Evolutionary conservation across 2,888 invertebrate species (phyloP).

Genomic region (Rotaria magnacalcarata): DNA sequence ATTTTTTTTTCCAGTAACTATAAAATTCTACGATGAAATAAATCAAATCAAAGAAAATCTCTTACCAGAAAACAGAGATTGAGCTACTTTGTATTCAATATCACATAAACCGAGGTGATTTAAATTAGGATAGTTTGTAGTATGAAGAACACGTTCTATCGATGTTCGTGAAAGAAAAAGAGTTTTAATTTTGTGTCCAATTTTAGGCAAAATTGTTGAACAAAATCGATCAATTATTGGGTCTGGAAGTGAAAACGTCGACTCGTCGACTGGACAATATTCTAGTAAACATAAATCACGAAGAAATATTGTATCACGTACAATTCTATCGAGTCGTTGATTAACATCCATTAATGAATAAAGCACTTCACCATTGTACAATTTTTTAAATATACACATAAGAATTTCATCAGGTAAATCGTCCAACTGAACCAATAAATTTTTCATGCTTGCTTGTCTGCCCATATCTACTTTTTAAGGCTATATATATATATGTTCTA

Average conservation of each 20-base stretch:
- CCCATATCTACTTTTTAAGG: background rate
- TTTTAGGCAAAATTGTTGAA: background rate
- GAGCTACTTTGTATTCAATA: background rate
- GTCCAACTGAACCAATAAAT: background rate
- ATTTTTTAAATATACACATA: background rate
- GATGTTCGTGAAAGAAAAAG: background rate
- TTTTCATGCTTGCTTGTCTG: background rate
- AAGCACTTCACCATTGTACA: too few species aligned
- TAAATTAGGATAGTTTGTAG: background rate
- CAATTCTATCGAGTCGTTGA: background rate
- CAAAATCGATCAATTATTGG: too few species aligned
- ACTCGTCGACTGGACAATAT: background rate
- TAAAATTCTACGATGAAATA: background rate
- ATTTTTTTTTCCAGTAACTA: too few species aligned
- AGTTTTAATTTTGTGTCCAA: background rate
- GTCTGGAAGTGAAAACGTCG: background rate
- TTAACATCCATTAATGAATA: slow-evolving; percentile 7
- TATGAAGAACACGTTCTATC: too few species aligned
- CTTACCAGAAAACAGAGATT: background rate
- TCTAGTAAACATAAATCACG: background rate
- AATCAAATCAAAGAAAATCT: background rate
- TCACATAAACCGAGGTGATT: background rate
- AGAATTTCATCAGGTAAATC: slow-evolving; percentile 1
- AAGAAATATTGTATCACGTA: background rate
- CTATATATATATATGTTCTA: background rate